phyloP scores from a whole-genome alignment of 2,797 vertebrate species.

The Pseudocheirus occidentalis region DNA sequence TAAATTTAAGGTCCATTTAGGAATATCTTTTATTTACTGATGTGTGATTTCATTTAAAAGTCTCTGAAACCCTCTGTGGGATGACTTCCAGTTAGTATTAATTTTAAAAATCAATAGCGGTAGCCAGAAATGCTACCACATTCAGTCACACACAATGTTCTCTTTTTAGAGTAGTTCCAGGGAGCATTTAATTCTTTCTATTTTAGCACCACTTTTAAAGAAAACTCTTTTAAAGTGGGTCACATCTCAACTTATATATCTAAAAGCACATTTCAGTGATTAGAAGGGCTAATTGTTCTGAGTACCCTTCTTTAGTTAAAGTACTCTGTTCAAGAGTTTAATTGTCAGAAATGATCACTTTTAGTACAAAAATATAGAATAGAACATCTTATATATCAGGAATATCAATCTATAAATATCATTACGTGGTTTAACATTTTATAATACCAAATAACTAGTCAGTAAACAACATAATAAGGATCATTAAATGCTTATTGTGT shows the following conservation, averaged over 20 bases:
- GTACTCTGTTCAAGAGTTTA: conserved; percentile 51
- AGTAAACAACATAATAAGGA: not conserved
- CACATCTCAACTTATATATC: conserved; percentile 51
- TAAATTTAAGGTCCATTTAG: not conserved
- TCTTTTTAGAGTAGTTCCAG: conserved; percentile 43
- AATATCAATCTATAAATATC: not conserved
- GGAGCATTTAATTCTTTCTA: conserved; percentile 55
- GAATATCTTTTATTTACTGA: not conserved
- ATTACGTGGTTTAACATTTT: not conserved
- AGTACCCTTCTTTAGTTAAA: conserved; percentile 47
- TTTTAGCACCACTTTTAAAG: conserved; percentile 42
- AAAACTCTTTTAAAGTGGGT: conserved; percentile 38
- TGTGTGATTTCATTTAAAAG: not conserved
- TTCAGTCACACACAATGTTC: conserved; percentile 47
- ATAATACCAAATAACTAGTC: not conserved
- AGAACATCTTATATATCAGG: not conserved
- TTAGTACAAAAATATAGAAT: not conserved
- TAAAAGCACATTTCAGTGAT: conserved; percentile 59
- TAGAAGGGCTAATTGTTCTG: conserved; percentile 60
- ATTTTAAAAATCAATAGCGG: not conserved
- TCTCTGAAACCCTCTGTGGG: not conserved
- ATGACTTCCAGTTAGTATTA: not conserved
- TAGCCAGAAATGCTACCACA: conserved; percentile 11
- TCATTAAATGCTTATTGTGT: not conserved
- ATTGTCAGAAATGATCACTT: not conserved